A percentile compares a stretch with the other conserved stretches of the same genome.
Evolutionary conservation across 1,140 invertebrate species (phyloP).

Genomic region (Drosophila rufa): DNA sequence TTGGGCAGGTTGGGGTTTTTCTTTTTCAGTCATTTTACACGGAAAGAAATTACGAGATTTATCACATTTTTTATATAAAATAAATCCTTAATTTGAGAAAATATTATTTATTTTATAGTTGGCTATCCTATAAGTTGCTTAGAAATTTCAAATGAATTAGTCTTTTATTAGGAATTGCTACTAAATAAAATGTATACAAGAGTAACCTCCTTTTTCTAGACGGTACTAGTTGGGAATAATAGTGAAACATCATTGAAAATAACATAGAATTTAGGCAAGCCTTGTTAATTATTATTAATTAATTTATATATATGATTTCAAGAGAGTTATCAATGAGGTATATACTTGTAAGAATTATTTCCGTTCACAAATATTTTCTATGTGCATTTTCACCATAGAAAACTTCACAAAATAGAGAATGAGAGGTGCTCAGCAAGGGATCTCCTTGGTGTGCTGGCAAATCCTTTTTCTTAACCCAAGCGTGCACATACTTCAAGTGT

Average conservation of each 20-base stretch:
- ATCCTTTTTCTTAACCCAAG: slow-evolving; percentile 76
- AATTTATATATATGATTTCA: too few species aligned
- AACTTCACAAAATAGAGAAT: slow-evolving; percentile 16
- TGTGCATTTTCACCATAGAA: neutral
- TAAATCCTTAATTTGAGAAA: neutral
- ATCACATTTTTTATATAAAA: neutral
- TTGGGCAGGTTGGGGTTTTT: slow-evolving; percentile 19
- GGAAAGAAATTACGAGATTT: neutral
- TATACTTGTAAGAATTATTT: neutral
- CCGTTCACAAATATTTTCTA: neutral
- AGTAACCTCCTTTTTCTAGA: too few species aligned
- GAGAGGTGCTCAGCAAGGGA: slow-evolving; percentile 10
- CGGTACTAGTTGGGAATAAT: too few species aligned
- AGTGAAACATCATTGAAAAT: too few species aligned
- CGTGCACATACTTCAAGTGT: slow-evolving; percentile 76
- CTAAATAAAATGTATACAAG: too few species aligned
- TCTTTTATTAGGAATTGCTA: too few species aligned
- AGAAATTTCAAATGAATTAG: too few species aligned
- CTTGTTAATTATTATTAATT: too few species aligned
- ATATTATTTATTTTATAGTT: too few species aligned
- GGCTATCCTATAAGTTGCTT: too few species aligned
- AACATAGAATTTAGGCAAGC: too few species aligned
- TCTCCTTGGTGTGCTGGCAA: slow-evolving; percentile 44
- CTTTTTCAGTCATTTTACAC: slow-evolving; percentile 29
- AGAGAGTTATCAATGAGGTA: too few species aligned